Conservation (phyloP, 35 echinoderm and acorn worm species). For the Stichopus chloronotus region DNA sequence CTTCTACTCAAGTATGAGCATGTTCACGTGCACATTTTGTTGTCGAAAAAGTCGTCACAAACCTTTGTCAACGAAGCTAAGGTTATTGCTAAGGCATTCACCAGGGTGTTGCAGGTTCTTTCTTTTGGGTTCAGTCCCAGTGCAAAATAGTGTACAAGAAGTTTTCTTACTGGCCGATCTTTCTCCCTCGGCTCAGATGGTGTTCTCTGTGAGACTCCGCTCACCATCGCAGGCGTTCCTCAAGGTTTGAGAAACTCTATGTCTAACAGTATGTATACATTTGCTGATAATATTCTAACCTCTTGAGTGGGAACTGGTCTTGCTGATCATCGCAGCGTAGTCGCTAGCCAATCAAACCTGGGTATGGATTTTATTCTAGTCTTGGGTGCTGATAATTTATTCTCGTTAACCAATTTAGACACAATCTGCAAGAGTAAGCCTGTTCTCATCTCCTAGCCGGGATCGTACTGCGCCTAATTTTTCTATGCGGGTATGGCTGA, state of each 20-base stretch:
- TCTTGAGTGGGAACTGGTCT: constrained; percentile 1
- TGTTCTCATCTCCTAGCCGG: too few species aligned
- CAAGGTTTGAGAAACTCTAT: neutral
- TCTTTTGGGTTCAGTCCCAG: constrained; percentile 12
- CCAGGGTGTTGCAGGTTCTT: neutral
- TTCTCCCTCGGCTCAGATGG: neutral
- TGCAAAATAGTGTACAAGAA: neutral
- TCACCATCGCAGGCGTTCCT: neutral
- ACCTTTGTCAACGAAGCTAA: neutral
- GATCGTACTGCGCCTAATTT: neutral
- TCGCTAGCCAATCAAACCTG: constrained; percentile 1
- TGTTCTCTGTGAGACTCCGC: neutral
- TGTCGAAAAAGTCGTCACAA: constrained; percentile 2
- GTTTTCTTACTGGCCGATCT: neutral
- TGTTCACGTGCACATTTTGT: neutral
- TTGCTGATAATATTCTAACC: constrained; percentile 5
- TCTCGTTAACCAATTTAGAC: constrained; percentile 1
- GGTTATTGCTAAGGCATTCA: constrained; percentile 4
- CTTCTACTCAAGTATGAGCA: neutral
- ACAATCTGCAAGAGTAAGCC: too few species aligned
- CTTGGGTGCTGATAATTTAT: constrained; percentile 8
- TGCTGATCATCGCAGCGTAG: neutral
- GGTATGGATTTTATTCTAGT: constrained; percentile 2
- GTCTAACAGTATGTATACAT: constrained; percentile 10
- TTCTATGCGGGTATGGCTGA: neutral